Conservation (phyloP, 2,797 vertebrate species). For the Taenioides sp. region DNA sequence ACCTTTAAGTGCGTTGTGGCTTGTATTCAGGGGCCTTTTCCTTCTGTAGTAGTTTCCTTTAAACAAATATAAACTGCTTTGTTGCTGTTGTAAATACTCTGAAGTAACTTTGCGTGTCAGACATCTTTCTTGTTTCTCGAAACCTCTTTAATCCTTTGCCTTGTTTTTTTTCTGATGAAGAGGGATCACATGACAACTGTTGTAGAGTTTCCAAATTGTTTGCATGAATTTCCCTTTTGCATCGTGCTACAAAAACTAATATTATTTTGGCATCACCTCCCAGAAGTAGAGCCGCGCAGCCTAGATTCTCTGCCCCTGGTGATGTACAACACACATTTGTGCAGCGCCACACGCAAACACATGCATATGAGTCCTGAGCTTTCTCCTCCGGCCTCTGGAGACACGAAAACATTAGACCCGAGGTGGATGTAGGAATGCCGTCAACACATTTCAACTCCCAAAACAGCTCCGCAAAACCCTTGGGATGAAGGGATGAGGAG, state of each 20-base stretch:
- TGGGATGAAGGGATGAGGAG: conserved; percentile 65
- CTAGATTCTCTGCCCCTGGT: conserved; percentile 45
- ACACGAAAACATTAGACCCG: conserved; percentile 68
- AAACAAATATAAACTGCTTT: conserved; percentile 13
- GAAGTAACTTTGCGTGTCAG: conserved; percentile 7
- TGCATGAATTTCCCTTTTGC: conserved; percentile 30
- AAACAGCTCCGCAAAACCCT: conserved; percentile 65
- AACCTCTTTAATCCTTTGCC: conserved; percentile 28
- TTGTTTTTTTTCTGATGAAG: conserved; percentile 33
- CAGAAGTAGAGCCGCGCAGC: conserved; percentile 44
- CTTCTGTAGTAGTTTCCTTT: background rate
- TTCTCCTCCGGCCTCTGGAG: conserved; percentile 52
- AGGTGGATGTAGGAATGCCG: conserved; percentile 65
- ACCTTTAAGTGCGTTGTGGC: conserved; percentile 16
- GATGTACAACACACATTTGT: conserved; percentile 39
- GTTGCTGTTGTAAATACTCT: conserved; percentile 5
- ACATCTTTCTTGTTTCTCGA: conserved; percentile 22
- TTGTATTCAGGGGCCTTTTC: conserved; percentile 15
- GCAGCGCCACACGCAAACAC: conserved; percentile 28
- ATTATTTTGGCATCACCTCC: conserved; percentile 60
- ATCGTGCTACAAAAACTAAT: conserved; percentile 51
- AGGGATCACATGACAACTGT: conserved; percentile 35
- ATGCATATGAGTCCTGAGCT: conserved; percentile 41
- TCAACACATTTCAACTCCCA: conserved; percentile 79
- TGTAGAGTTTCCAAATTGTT: conserved; percentile 22